phyloP scores from a whole-genome alignment of 2,888 invertebrate species.

The Drosophila nr. fundita region DNA sequence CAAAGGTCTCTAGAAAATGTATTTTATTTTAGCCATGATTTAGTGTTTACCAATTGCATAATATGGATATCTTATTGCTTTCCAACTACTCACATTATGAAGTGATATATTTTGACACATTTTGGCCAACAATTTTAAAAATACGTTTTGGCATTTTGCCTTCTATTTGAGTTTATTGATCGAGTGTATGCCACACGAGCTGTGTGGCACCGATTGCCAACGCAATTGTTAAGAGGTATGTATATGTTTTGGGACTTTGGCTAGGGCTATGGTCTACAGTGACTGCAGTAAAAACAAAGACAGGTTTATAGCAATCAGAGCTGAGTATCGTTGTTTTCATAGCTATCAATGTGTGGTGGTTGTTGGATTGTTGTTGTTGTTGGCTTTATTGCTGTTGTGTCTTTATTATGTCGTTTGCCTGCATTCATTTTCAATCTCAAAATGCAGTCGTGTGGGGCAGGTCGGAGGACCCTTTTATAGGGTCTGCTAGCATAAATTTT shows the following conservation, averaged over 20 bases:
- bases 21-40: slow-evolving; percentile 2
- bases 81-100: slow-evolving; percentile 23
- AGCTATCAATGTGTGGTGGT: slow-evolving; percentile 48
- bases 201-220: slow-evolving; percentile 38
- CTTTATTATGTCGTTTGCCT: slow-evolving; percentile 74
- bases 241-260: slow-evolving; percentile 3
- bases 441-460: slow-evolving; percentile 53
- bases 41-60: slow-evolving; percentile 17
- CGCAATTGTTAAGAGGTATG: slow-evolving; percentile 6
- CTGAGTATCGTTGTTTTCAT: slow-evolving; percentile 43
- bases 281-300: slow-evolving; percentile 39
- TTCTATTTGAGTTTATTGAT: slow-evolving; percentile 4
- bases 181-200: not conserved
- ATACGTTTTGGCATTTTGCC: slow-evolving; percentile 1
- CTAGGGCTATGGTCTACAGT: slow-evolving; percentile 8
- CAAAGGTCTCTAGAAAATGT: not conserved
- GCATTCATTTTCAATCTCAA: slow-evolving; percentile 54
- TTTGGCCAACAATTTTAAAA: slow-evolving; percentile 21
- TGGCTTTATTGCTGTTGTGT: slow-evolving; percentile 56
- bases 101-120: slow-evolving; percentile 56
- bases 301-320: slow-evolving; percentile 29
- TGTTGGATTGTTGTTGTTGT: slow-evolving; percentile 38
- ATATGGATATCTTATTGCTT: slow-evolving; percentile 1
- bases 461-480: slow-evolving; percentile 46
- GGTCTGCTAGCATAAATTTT: slow-evolving; percentile 56